These are phyloP conservation scores for Sebastes trivittatus DNA, from an alignment of 2,797 vertebrate genomes.

Conservation along the genomic window DNA sequence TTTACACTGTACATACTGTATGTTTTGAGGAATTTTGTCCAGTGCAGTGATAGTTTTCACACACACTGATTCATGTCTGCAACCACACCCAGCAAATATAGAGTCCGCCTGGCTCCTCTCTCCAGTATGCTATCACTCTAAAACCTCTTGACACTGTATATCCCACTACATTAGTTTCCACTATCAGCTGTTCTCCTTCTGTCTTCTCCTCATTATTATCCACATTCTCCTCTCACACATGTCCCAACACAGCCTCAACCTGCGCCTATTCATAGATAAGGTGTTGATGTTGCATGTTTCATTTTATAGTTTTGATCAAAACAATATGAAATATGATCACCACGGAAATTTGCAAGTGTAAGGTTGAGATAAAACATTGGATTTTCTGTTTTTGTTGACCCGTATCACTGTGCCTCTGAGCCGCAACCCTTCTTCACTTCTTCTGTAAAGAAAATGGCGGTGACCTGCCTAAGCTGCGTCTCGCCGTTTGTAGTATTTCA, in stretches of 20 bases:
- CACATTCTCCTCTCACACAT: slow-evolving; percentile 9
- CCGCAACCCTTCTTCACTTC: not conserved
- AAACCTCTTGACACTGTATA: slow-evolving; percentile 23
- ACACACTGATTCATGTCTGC: slow-evolving; percentile 62
- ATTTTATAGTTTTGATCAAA: not conserved
- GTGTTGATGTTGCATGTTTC: slow-evolving; percentile 7
- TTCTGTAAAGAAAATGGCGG: not conserved
- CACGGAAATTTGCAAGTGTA: not conserved
- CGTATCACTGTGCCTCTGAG: not conserved
- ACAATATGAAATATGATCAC: slow-evolving; percentile 6
- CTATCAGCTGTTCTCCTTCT: not conserved
- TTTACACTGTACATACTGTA: slow-evolving; percentile 40
- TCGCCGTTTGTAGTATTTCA: slow-evolving; percentile 5
- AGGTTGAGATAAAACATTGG: not conserved
- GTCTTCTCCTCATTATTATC: not conserved
- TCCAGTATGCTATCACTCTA: slow-evolving; percentile 37
- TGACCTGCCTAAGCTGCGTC: not conserved
- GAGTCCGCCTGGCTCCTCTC: slow-evolving; percentile 39
- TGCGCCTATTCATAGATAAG: not conserved
- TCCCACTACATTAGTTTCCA: slow-evolving; percentile 2
- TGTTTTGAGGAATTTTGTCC: slow-evolving; percentile 71
- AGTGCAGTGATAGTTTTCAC: slow-evolving; percentile 75
- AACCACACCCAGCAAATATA: slow-evolving; percentile 70
- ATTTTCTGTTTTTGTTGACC: not conserved
- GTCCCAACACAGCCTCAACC: slow-evolving; percentile 6